Evolutionary conservation across 2,797 vertebrate species (phyloP).

Genomic region (Dicrostonyx torquatus): DNA sequence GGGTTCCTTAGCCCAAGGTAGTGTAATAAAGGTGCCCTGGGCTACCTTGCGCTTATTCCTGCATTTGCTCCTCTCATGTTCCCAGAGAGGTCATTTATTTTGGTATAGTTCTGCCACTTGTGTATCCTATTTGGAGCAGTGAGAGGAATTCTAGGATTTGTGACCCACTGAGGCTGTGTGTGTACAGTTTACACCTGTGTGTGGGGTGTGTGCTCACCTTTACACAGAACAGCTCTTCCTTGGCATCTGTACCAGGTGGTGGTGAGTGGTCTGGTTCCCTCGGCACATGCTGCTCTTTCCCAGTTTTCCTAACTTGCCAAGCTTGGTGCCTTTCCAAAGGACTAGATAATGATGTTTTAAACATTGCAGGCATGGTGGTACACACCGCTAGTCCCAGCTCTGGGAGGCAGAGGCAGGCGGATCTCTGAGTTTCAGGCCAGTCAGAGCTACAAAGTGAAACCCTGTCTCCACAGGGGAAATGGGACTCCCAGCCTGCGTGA

Average conservation of each 20-base stretch:
- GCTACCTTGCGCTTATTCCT: constrained; percentile 93
- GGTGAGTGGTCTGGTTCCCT: constrained; percentile 39
- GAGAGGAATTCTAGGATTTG: neutral
- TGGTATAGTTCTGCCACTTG: constrained; percentile 83
- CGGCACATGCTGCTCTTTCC: neutral
- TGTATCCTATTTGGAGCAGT: constrained; percentile 19
- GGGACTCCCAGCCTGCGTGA: neutral
- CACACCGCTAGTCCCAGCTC: neutral
- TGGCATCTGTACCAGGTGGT: constrained; percentile 6
- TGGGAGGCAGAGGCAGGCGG: neutral
- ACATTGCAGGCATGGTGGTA: no score
- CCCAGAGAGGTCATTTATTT: constrained; percentile 88
- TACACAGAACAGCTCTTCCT: constrained; percentile 17
- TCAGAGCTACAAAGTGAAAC: neutral
- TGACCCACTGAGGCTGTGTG: neutral
- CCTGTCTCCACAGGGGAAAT: neutral
- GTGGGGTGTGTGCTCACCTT: neutral
- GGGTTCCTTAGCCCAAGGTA: constrained; percentile 90
- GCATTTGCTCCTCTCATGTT: constrained; percentile 89
- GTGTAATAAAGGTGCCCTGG: constrained; percentile 95
- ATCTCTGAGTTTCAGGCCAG: neutral
- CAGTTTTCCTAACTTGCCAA: constrained; percentile 29
- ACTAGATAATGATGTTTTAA: neutral
- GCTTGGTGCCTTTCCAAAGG: constrained; percentile 61
- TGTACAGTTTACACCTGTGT: neutral